A percentile compares a stretch with the other conserved stretches of the same genome.
phyloP scores from a whole-genome alignment of 2,888 invertebrate species.

The Cheilosia impressa region DNA sequence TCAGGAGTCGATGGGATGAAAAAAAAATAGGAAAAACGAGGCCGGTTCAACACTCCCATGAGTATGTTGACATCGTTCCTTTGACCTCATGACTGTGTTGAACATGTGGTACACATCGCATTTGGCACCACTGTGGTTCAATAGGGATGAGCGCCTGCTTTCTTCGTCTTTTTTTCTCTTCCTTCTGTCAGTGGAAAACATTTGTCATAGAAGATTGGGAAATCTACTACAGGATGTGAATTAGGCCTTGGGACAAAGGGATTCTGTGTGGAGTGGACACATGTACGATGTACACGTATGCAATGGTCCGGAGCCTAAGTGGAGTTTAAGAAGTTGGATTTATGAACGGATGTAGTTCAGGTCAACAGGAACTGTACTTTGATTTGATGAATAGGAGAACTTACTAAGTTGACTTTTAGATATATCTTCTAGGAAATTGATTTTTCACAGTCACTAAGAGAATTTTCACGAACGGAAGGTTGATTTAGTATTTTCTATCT shows the following conservation, averaged over 20 bases:
- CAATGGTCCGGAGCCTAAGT: neutral
- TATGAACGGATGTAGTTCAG: neutral
- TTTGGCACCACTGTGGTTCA: conserved; percentile 58
- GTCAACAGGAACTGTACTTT: neutral
- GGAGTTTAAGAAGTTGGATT: neutral
- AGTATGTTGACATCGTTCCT: conserved; percentile 65
- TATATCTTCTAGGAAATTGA: neutral
- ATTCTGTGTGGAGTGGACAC: neutral
- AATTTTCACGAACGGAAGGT: neutral
- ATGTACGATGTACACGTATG: no score
- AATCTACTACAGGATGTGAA: conserved; percentile 29
- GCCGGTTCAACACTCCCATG: conserved; percentile 60
- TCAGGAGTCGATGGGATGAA: conserved; percentile 48
- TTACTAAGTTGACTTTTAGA: neutral
- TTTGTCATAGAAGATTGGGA: conserved; percentile 38
- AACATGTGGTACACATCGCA: conserved; percentile 53
- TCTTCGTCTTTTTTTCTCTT: conserved; percentile 8
- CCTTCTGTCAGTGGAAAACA: conserved; percentile 16
- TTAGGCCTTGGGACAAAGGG: conserved; percentile 8
- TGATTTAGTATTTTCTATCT: neutral
- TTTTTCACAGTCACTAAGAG: neutral
- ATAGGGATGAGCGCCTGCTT: conserved; percentile 20
- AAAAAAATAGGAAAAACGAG: conserved; percentile 2
- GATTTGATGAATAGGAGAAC: neutral
- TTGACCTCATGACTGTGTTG: conserved; percentile 70